Percentiles rank a stretch among this genome's conserved stretches.
These are phyloP conservation scores for Phrynocephalus versicolor DNA, from an alignment of 2,113 vertebrate genomes.

Conservation along the genomic window DNA sequence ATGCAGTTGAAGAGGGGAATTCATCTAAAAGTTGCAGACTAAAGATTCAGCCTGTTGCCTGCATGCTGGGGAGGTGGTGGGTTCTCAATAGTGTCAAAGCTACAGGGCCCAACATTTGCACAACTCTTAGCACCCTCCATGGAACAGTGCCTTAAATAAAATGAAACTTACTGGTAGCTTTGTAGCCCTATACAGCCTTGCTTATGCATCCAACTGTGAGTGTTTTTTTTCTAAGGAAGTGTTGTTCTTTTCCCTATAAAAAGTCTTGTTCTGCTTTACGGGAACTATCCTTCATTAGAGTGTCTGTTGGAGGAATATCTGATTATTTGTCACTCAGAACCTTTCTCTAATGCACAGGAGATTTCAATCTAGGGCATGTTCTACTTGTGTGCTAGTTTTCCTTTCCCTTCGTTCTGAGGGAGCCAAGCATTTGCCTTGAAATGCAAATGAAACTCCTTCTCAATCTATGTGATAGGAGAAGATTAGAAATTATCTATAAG, in stretches of 20 bases:
- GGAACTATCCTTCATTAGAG: neutral
- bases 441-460: neutral
- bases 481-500: neutral
- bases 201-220: neutral
- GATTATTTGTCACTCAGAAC: neutral
- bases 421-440: neutral
- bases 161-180: neutral
- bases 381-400: neutral
- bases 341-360: neutral
- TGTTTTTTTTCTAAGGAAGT: neutral
- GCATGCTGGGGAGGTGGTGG: neutral
- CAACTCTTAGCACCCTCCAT: neutral
- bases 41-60: neutral
- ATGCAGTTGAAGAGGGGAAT: neutral
- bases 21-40: neutral
- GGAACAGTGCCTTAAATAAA: neutral
- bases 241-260: neutral
- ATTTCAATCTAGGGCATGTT: neutral
- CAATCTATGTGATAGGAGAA: neutral
- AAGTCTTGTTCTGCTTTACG: neutral
- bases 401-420: neutral
- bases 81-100: neutral
- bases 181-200: neutral
- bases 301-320: neutral
- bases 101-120: neutral